Evolutionary conservation across 37 sponge, comb jelly and placozoan species (phyloP).

Genomic region (Chondrosia reniformis): DNA sequence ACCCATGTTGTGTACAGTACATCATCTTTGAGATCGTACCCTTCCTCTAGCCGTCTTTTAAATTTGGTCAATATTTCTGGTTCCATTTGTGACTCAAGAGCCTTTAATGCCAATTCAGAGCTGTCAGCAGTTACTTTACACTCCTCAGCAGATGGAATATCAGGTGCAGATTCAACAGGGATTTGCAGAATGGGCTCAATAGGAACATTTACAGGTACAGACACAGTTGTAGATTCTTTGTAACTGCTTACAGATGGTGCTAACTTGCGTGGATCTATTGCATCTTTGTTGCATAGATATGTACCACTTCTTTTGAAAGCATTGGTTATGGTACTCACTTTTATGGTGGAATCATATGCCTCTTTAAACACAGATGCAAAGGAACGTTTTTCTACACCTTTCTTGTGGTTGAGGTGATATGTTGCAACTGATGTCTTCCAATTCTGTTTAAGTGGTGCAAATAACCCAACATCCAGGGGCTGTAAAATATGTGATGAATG

Average conservation of each 20-base stretch:
- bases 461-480: neutral
- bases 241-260: neutral
- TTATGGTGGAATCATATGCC: neutral
- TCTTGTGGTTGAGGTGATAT: neutral
- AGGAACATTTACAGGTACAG: neutral
- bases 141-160: neutral
- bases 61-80: neutral
- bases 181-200: neutral
- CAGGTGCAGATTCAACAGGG: neutral
- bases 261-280: neutral
- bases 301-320: neutral
- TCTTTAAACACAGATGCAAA: neutral
- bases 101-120: neutral
- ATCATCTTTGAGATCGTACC: neutral
- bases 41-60: neutral
- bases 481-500: slow-evolving; percentile 20
- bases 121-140: too few relatives aligned
- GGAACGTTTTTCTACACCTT: neutral
- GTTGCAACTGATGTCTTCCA: neutral
- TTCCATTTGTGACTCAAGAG: neutral
- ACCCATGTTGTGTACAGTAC: neutral
- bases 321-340: neutral
- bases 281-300: neutral
- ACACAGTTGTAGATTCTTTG: neutral
- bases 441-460: neutral